These are phyloP conservation scores for Limnothrissa miodon DNA, from an alignment of 2,113 vertebrate species.

Conservation along the genomic window DNA sequence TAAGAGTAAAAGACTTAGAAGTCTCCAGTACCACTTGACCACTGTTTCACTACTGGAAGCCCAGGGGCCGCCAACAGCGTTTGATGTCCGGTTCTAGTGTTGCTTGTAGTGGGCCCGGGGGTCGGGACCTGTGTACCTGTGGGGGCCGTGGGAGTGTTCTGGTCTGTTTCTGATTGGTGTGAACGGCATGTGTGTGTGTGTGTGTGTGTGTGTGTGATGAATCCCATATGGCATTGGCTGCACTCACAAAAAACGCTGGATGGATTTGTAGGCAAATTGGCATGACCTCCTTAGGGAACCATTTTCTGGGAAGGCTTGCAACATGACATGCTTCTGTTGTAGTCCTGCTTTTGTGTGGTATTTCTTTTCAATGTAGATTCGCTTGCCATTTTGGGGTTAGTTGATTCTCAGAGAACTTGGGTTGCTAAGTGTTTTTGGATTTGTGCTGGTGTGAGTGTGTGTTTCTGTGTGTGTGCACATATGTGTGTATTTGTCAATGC, in stretches of 20 bases:
- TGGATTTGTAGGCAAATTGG: background rate
- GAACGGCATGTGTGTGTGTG: no score
- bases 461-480: conserved; percentile 2
- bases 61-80: background rate
- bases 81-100: background rate
- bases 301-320: background rate
- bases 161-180: conserved; percentile 5
- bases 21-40: background rate
- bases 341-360: background rate
- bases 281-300: background rate
- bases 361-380: background rate
- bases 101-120: background rate
- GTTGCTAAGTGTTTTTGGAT: background rate
- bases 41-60: background rate
- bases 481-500: background rate
- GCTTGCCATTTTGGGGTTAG: background rate
- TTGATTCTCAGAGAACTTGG: background rate
- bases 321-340: background rate
- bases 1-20: background rate
- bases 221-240: background rate
- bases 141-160: background rate
- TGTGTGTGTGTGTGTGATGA: background rate
- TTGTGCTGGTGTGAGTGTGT: background rate
- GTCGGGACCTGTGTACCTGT: background rate
- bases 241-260: background rate